Percentiles rank a stretch among this genome's conserved stretches.
phyloP scores from a whole-genome alignment of 2,888 invertebrate species.

The Yponomeuta evonymella region DNA sequence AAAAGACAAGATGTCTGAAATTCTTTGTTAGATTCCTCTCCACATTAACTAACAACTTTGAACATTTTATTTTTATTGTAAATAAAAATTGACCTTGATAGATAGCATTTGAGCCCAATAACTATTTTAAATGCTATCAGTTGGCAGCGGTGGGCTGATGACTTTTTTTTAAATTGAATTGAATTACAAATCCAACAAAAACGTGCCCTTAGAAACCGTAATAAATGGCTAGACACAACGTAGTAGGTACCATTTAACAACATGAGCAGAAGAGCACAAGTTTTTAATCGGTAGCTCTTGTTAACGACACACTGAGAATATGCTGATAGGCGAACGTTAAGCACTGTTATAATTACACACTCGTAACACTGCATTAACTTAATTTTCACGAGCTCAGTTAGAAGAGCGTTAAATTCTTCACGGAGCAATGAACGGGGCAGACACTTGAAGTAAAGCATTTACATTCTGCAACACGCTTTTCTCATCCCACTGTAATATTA shows the following conservation, averaged over 20 bases:
- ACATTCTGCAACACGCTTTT: not conserved
- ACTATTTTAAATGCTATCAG: too few relatives aligned
- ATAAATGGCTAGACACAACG: not conserved
- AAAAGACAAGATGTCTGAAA: too few relatives aligned
- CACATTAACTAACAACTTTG: too few relatives aligned
- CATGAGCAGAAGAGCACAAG: not conserved
- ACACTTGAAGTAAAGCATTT: too few relatives aligned
- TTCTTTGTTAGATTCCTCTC: too few relatives aligned
- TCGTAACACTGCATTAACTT: conserved; percentile 3
- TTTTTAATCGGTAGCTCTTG: not conserved
- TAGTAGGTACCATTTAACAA: not conserved
- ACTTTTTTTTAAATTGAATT: too few relatives aligned
- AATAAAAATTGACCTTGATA: too few relatives aligned
- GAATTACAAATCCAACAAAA: too few relatives aligned
- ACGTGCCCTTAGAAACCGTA: not conserved
- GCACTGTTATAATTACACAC: conserved; percentile 1
- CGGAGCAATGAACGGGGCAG: not conserved
- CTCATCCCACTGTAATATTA: not conserved
- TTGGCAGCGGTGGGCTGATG: too few relatives aligned
- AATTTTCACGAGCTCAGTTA: conserved; percentile 3
- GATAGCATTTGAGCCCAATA: too few relatives aligned
- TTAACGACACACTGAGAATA: not conserved
- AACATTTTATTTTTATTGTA: too few relatives aligned
- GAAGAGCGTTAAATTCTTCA: not conserved
- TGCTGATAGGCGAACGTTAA: not conserved